Evolutionary conservation across 1,140 invertebrate species (phyloP).

Genomic region (Drosophila azteca): DNA sequence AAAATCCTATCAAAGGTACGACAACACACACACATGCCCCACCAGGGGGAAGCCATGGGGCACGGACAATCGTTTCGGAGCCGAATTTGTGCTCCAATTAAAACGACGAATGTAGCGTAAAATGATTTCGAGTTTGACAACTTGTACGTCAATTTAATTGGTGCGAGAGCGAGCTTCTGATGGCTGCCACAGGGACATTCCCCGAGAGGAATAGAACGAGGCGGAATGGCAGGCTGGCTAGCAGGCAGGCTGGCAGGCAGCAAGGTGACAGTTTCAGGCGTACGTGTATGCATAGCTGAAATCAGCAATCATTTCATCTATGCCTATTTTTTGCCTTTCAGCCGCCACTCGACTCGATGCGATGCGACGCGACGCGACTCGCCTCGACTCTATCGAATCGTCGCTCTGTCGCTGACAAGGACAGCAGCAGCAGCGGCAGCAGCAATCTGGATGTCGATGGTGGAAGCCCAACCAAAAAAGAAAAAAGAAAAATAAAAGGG

Average conservation of each 20-base stretch:
- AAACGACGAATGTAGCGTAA: slow-evolving; percentile 72
- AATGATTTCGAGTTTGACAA: slow-evolving; percentile 75
- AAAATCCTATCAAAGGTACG: slow-evolving; percentile 4
- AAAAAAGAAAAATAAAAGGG: no score
- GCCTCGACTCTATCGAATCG: slow-evolving; percentile 7
- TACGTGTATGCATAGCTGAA: slow-evolving; percentile 49
- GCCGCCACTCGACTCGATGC: background rate
- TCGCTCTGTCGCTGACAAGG: slow-evolving; percentile 42
- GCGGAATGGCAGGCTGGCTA: background rate
- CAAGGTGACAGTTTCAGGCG: slow-evolving; percentile 14
- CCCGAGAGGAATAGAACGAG: background rate
- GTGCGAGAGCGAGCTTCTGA: slow-evolving; percentile 41
- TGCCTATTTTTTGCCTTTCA: slow-evolving; percentile 58
- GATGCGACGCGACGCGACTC: background rate
- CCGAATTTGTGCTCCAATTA: slow-evolving; percentile 69
- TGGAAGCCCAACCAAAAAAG: background rate
- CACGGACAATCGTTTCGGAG: slow-evolving; percentile 32
- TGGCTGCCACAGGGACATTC: slow-evolving; percentile 24
- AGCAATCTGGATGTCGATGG: background rate
- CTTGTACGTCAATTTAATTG: slow-evolving; percentile 80
- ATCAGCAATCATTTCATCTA: slow-evolving; percentile 78
- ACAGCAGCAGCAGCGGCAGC: slow-evolving; percentile 13
- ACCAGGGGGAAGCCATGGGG: background rate
- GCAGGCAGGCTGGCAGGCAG: background rate
- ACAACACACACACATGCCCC: slow-evolving; percentile 2